phyloP scores from a whole-genome alignment of 2,888 invertebrate genomes.

The Phragmatobia fuliginosa region DNA sequence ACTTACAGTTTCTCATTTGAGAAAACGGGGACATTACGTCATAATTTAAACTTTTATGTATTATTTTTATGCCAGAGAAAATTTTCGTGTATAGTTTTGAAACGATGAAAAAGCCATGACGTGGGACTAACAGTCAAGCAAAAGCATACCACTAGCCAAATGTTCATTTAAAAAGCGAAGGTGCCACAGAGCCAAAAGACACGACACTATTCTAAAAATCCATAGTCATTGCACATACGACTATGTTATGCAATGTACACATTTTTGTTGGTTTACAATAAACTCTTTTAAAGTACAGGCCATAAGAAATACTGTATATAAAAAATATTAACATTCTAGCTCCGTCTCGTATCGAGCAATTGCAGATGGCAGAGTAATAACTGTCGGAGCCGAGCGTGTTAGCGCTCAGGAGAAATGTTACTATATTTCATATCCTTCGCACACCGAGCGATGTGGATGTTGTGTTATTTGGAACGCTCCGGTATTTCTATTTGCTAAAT shows the following conservation, averaged over 20 bases:
- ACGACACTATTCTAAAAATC: background rate
- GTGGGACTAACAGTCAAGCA: background rate
- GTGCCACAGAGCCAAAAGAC: background rate
- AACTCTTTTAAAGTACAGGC: background rate
- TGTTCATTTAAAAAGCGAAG: background rate
- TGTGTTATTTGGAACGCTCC: constrained; percentile 36
- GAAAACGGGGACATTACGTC: background rate
- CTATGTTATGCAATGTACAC: background rate
- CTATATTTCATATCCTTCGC: constrained; percentile 38
- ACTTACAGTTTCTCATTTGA: too few relatives aligned
- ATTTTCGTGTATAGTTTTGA: background rate
- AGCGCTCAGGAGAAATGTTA: constrained; percentile 33
- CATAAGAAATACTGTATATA: background rate
- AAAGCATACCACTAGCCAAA: background rate
- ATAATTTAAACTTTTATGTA: too few relatives aligned
- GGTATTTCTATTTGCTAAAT: constrained; percentile 23
- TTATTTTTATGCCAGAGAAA: too few relatives aligned
- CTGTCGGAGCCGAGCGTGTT: constrained; percentile 29
- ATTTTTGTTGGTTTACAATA: background rate
- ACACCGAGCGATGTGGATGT: constrained; percentile 18
- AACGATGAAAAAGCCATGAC: background rate
- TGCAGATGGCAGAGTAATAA: constrained; percentile 42
- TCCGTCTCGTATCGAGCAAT: constrained; percentile 27
- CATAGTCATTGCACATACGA: background rate
- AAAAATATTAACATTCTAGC: constrained; percentile 9